phyloP scores from a whole-genome alignment of 2,888 invertebrate genomes.

The Pterobdella sp. region DNA sequence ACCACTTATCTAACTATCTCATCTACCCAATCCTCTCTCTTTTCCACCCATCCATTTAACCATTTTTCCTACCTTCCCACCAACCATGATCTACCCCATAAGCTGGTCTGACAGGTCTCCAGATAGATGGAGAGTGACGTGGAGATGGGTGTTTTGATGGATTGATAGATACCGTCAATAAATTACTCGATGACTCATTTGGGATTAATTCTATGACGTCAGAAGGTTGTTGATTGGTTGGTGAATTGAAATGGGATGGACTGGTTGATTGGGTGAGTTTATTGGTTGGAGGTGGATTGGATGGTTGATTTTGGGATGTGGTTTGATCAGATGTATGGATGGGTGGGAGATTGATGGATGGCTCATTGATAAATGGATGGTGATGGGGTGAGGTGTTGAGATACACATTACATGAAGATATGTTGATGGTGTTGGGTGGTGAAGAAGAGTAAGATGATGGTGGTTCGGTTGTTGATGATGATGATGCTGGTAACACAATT shows the following conservation, averaged over 20 bases:
- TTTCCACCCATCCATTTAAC: too few species aligned
- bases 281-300: background rate
- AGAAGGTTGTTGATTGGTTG: background rate
- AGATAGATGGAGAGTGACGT: constrained; percentile 22
- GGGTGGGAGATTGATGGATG: background rate
- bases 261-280: background rate
- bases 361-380: background rate
- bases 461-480: background rate
- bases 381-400: background rate
- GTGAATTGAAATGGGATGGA: background rate
- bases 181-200: background rate
- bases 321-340: too few species aligned
- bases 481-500: background rate
- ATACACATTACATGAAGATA: background rate
- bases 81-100: constrained; percentile 17
- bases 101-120: constrained; percentile 28
- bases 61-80: background rate
- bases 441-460: background rate
- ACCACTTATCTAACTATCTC: too few species aligned
- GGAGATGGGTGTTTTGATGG: background rate
- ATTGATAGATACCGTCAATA: background rate
- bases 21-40: too few species aligned
- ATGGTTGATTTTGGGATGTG: background rate
- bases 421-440: constrained; percentile 12
- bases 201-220: background rate